These are phyloP conservation scores for Zhuqinia jingwanae DNA, from an alignment of 2,888 invertebrate genomes.

Conservation along the genomic window DNA sequence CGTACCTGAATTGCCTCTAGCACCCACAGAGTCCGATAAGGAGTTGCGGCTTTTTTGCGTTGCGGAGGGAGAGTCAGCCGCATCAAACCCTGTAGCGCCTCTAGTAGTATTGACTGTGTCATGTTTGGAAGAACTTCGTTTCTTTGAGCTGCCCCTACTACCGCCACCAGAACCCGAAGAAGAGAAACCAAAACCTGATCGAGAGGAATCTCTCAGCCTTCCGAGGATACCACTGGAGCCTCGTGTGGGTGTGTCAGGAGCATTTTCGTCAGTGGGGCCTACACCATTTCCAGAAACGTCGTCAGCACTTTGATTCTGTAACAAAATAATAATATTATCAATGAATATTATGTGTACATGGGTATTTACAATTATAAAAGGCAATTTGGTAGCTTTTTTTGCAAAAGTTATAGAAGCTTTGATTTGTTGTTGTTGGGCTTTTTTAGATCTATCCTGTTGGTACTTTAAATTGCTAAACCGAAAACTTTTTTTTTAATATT, in stretches of 20 bases:
- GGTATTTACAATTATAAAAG: no score
- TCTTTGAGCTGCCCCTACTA: conserved; percentile 44
- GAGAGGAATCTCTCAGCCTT: conserved; percentile 58
- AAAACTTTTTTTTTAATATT: background rate
- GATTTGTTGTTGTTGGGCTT: no score
- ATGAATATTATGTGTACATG: no score
- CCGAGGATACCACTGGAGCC: conserved; percentile 40
- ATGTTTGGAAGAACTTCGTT: conserved; percentile 53
- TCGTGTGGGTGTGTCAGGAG: conserved; percentile 51
- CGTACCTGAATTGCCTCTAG: conserved; percentile 63
- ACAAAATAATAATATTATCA: background rate
- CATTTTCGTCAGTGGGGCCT: background rate
- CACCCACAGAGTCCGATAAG: conserved; percentile 60
- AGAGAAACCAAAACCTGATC: conserved; percentile 42
- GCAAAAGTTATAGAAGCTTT: no score
- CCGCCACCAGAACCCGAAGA: background rate
- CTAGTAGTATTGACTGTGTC: conserved; percentile 45
- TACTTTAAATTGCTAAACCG: background rate
- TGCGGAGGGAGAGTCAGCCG: conserved; percentile 59
- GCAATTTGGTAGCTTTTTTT: no score
- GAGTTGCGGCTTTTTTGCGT: conserved; percentile 53
- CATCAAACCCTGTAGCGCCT: conserved; percentile 42
- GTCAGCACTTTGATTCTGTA: conserved; percentile 61
- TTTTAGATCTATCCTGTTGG: no score
- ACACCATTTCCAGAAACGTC: conserved; percentile 40